Base-by-base conservation (phyloP, 2,888 invertebrate genomes). In the Epicampocera succincta region DNA sequence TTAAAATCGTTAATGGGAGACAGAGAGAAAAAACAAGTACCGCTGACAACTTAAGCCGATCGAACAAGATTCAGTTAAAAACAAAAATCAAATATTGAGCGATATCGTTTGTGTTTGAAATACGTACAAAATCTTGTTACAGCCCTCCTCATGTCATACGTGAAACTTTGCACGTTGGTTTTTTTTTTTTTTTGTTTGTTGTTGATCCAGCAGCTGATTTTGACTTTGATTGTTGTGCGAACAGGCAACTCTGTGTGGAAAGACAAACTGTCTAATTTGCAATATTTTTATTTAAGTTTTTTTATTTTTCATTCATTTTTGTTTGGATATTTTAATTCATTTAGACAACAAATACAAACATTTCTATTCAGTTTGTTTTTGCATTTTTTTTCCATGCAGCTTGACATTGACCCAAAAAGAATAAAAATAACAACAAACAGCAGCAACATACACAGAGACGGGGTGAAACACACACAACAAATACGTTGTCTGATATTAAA, bases 331-430 rank as follows among this genome's bases (percentile, higher is more conserved):
- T 68, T 78, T 78, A 56, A 78, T 78, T 65, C 61, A 78, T 71
- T 82, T 78, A 71, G 68, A 78, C 81, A 78, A 74, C 69, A 74
- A 73, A 69, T 65, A 38, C 40, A 65, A 17, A 52, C 13, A 66
- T 61, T 66, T 63, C 44, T 52, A 21, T 48, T 12, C 13, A 17
- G 42, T 60, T 63, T 68, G 63, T 1, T 71, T 40, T 44, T 48
- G 46, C 25, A n/a, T 40, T 46, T 38, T 63, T 78, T 50, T 19
- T 58, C 52, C 56, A 69, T 82, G 74, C 78, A 78, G 33, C 65
- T 54, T 78, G 82, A 78, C 82, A 78, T 82, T 82, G 82, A 82
- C 82, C 82, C 61, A 82, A 66, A 82, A 71, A 82, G 58, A 78
- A 82, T 44, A 50, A 74, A 78, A 74, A 61, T 74, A 78, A 58